phyloP scores from a whole-genome alignment of 2,797 vertebrate genomes.

The Enteromius fasciolatus region DNA sequence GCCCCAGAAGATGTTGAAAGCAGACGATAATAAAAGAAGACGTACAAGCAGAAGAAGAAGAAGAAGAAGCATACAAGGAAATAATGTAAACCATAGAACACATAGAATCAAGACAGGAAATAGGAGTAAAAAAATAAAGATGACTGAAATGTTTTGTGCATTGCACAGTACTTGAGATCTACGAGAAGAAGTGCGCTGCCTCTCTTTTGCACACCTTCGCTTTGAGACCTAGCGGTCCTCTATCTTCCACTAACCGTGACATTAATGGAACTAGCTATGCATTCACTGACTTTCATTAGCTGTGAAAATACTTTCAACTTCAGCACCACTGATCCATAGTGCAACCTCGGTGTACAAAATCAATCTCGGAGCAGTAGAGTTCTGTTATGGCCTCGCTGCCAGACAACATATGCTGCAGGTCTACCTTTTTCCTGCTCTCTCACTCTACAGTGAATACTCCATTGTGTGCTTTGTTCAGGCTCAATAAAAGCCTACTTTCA shows the following conservation, averaged over 20 bases:
- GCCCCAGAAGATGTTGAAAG: neutral
- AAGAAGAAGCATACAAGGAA: neutral
- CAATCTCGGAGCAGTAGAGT: constrained; percentile 37
- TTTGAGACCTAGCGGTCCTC: constrained; percentile 3
- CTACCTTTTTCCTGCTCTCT: constrained; percentile 13
- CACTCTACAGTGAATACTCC: constrained; percentile 2
- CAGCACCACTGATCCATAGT: constrained; percentile 34
- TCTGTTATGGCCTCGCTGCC: constrained; percentile 11
- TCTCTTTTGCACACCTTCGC: constrained; percentile 7
- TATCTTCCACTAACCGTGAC: constrained; percentile 31
- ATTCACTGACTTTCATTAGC: constrained; percentile 35
- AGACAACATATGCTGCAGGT: constrained; percentile 2
- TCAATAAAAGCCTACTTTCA: constrained; percentile 21
- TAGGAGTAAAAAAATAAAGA: neutral
- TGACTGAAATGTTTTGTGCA: neutral
- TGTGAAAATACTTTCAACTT: constrained; percentile 38
- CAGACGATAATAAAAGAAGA: neutral
- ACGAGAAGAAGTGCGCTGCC: neutral
- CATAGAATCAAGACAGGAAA: neutral
- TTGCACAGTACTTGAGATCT: neutral
- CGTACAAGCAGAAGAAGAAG: no score
- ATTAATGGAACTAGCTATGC: constrained; percentile 39
- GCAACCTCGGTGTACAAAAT: constrained; percentile 56
- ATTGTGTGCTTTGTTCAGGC: constrained; percentile 30
- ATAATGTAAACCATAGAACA: neutral